Percentiles rank a stretch among this genome's conserved stretches.
phyloP scores from a whole-genome alignment of 2,797 vertebrate genomes.

The Hippoglossus hippoglossus region DNA sequence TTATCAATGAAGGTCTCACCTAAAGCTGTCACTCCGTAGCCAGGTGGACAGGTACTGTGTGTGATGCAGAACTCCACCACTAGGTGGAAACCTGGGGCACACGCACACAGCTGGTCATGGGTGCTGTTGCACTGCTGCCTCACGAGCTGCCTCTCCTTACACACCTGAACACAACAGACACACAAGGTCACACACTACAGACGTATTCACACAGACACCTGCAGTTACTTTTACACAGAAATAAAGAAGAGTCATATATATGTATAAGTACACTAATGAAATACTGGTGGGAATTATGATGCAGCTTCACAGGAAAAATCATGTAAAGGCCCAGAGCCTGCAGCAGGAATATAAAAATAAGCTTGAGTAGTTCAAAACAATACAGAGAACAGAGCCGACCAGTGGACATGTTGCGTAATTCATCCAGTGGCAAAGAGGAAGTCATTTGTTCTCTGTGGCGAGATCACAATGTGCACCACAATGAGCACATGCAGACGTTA shows the following conservation, averaged over 20 bases:
- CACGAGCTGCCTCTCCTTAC: constrained; percentile 92
- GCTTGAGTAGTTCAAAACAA: not conserved
- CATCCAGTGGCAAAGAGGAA: constrained; percentile 14
- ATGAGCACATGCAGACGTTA: constrained; percentile 30
- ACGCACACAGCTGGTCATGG: constrained; percentile 92
- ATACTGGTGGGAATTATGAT: not conserved
- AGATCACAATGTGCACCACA: constrained; percentile 27
- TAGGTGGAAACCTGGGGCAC: constrained; percentile 88
- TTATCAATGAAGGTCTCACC: constrained; percentile 80
- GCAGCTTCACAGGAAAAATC: not conserved
- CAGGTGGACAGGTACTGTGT: constrained; percentile 89
- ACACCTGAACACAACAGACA: constrained; percentile 79
- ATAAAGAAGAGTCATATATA: not conserved
- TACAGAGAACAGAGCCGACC: not conserved
- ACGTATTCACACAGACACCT: not conserved
- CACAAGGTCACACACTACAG: constrained; percentile 26
- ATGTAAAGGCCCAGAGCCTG: not conserved
- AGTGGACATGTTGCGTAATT: constrained; percentile 16
- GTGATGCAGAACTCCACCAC: constrained; percentile 93
- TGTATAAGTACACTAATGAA: not conserved
- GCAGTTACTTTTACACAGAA: constrained; percentile 3
- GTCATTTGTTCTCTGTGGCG: constrained; percentile 25
- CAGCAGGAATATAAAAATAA: constrained; percentile 5
- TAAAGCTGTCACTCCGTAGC: constrained; percentile 83
- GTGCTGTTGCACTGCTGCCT: constrained; percentile 91